Base-by-base conservation (phyloP, 1,140 invertebrate species). In the Drosophila teissieri region DNA sequence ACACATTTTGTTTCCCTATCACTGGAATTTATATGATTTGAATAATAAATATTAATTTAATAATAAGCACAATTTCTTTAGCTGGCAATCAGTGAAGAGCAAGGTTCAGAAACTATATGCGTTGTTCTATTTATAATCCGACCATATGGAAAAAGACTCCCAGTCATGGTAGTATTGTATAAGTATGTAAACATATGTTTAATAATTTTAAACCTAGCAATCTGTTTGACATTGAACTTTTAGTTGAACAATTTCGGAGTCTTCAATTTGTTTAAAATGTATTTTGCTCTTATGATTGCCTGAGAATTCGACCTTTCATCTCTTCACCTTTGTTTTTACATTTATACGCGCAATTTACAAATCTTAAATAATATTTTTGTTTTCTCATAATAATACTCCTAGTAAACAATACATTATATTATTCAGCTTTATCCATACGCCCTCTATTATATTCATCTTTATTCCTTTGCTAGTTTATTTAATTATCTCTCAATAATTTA, bases 21-120 rank as follows among this genome's bases (percentile, higher is more conserved):
- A 10, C 31, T 10, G 31, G 2, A 31, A 31, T 10, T 31, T 3
- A 31, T 2, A 3, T 31, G 31, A 10, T 10, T 31, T 31, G 31
- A 31, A 31, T 10, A 31, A 10, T 8, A 8, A 8, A 8, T 31
- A 31, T 31, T 8, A 31, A 8, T 31, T 31, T 31, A 31, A 31
- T 31, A 31, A 31, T 31, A 8, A 8, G 27, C 1, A 31, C 27
- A 31, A 31, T 31, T n/a, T n/a, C n/a, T 51, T 51, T 10, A 34
- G 4, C 8, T 15, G 48, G 48, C 31, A 17, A 52, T 52, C 31
- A 36, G 31, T 11, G n/a, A 36, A 52, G 49, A 52, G 34, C 15
- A 52, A 48, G 24, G 46, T 24, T 48, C 46, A 48, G n/a, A 36
- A 52, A 52, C 31, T 52, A 52, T 17, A 51, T 36, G 11, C 15